Evolutionary conservation across 2,113 vertebrate genomes (phyloP).

Genomic region (Maccullochella peelii): DNA sequence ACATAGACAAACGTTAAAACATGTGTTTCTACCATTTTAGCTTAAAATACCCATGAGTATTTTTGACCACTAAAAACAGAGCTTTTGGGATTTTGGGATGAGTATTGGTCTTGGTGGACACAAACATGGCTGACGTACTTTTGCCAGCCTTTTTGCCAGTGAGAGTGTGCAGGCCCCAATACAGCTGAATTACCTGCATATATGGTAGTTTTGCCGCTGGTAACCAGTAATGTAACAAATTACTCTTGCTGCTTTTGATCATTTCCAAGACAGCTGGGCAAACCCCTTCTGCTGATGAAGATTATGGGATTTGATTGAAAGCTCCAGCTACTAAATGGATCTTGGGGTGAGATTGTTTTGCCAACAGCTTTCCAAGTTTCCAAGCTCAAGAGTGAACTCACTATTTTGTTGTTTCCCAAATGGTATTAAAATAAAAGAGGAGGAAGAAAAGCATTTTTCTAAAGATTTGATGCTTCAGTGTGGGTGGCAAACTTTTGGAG

Average conservation of each 20-base stretch:
- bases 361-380: neutral
- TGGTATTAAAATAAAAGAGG: neutral
- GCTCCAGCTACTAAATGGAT: too few species aligned
- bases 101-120: neutral
- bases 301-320: too few species aligned
- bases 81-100: neutral
- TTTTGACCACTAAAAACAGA: neutral
- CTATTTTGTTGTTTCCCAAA: neutral
- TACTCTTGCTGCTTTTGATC: too few species aligned
- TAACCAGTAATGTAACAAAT: too few species aligned
- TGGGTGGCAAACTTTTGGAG: slow-evolving; percentile 30
- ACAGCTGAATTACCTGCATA: too few species aligned
- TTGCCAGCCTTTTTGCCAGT: too few species aligned
- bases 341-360: too few species aligned
- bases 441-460: neutral
- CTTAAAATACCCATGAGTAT: neutral
- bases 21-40: neutral
- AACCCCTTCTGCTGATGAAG: too few species aligned
- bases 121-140: too few species aligned
- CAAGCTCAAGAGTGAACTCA: neutral
- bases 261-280: too few species aligned
- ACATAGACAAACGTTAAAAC: neutral
- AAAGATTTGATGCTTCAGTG: neutral
- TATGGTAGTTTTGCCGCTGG: too few species aligned
- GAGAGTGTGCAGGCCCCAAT: too few species aligned